phyloP scores from a whole-genome alignment of 2,888 invertebrate species.

The Chrysotoxum bicinctum region DNA sequence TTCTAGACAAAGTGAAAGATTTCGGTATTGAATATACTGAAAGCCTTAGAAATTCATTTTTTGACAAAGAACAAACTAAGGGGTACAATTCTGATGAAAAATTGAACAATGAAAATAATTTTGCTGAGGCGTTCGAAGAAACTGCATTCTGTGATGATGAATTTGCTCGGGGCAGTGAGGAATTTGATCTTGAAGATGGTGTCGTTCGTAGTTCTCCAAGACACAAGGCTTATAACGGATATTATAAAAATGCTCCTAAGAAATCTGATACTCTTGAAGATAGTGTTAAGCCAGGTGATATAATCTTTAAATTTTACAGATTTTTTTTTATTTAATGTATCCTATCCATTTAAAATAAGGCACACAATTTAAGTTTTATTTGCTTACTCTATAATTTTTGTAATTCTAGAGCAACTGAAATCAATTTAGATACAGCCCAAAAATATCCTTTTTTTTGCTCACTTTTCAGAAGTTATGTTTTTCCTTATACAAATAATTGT shows the following conservation, averaged over 20 bases:
- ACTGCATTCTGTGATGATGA: background rate
- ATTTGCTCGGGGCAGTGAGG: background rate
- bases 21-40: background rate
- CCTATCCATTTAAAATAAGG: too few species aligned
- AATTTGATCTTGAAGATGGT: background rate
- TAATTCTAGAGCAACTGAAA: too few species aligned
- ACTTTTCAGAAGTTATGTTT: too few species aligned
- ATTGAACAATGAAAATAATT: background rate
- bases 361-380: too few species aligned
- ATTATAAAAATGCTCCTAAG: background rate
- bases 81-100: background rate
- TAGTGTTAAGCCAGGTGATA: conserved; percentile 4
- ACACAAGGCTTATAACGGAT: background rate
- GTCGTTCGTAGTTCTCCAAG: background rate
- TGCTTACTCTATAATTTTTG: too few species aligned
- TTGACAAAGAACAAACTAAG: background rate
- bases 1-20: background rate
- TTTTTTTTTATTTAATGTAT: background rate
- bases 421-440: too few species aligned
- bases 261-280: background rate
- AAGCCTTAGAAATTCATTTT: background rate
- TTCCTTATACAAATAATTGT: too few species aligned
- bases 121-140: background rate
- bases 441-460: too few species aligned
- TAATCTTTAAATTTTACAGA: background rate